These are phyloP conservation scores for Excalfactoria chinensis DNA, from an alignment of 2,113 vertebrate genomes.

Conservation along the genomic window DNA sequence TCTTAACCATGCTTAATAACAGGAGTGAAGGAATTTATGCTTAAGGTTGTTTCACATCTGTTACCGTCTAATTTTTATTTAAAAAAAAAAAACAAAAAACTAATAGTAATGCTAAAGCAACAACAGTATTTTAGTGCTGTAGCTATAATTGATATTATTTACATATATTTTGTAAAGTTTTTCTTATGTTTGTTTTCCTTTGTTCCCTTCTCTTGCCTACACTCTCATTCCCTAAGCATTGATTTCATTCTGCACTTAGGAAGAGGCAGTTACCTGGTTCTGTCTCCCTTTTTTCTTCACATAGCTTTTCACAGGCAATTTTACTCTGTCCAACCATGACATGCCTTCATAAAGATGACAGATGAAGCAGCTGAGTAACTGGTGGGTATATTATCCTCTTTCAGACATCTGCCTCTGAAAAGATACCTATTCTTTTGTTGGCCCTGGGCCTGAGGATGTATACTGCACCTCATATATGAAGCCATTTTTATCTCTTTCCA, in stretches of 20 bases:
- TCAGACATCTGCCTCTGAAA: slow-evolving; percentile 48
- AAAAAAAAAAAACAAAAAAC: not conserved
- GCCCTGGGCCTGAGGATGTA: slow-evolving; percentile 19
- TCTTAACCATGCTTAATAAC: slow-evolving; percentile 37
- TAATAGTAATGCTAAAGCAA: not conserved
- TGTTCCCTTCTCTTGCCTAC: not conserved
- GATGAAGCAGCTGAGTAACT: slow-evolving; percentile 64
- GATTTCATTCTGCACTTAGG: slow-evolving; percentile 44
- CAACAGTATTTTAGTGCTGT: not conserved
- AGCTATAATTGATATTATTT: slow-evolving; percentile 3
- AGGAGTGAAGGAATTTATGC: slow-evolving; percentile 62
- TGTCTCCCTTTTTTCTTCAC: slow-evolving; percentile 24
- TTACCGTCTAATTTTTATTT: slow-evolving; percentile 67
- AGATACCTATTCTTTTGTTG: slow-evolving; percentile 39
- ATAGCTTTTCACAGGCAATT: slow-evolving; percentile 64
- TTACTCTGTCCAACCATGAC: slow-evolving; percentile 59
- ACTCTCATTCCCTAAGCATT: not conserved
- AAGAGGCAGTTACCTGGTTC: slow-evolving; percentile 27
- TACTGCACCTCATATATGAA: not conserved
- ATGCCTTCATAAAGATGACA: slow-evolving; percentile 67
- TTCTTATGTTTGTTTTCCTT: slow-evolving; percentile 34
- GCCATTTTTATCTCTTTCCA: slow-evolving; percentile 1
- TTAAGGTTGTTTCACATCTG: slow-evolving; percentile 33
- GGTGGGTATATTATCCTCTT: slow-evolving; percentile 48
- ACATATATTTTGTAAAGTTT: slow-evolving; percentile 30